Evolutionary conservation across 2,888 invertebrate genomes (phyloP).

Genomic region (Drosophila kokeensis): DNA sequence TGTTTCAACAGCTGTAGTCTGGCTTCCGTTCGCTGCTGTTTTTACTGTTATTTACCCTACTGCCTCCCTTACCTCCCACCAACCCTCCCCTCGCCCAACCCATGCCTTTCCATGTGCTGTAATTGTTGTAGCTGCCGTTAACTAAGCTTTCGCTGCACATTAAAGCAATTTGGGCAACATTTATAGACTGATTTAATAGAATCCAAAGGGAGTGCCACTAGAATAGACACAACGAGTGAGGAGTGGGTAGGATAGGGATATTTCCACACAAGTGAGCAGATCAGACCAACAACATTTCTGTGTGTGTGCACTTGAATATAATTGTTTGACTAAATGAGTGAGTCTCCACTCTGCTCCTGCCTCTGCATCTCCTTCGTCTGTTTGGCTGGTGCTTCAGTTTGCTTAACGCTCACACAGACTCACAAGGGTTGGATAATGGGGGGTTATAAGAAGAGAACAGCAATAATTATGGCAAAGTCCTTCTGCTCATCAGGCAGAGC

Average conservation of each 20-base stretch:
- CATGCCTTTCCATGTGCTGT: slow-evolving; percentile 5
- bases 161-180: slow-evolving; percentile 82
- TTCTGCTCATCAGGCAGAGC: slow-evolving; percentile 13
- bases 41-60: slow-evolving; percentile 61
- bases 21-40: slow-evolving; percentile 65
- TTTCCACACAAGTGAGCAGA: slow-evolving; percentile 76
- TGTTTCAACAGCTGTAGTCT: slow-evolving; percentile 82
- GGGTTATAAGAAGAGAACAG: slow-evolving; percentile 41
- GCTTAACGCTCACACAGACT: slow-evolving; percentile 41
- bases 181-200: slow-evolving; percentile 84
- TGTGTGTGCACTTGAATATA: slow-evolving; percentile 74
- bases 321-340: slow-evolving; percentile 80
- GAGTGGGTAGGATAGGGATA: slow-evolving; percentile 43
- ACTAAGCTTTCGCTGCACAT: slow-evolving; percentile 79
- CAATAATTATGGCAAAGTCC: slow-evolving; percentile 74
- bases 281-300: slow-evolving; percentile 39
- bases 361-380: background rate
- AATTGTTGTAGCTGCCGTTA: slow-evolving; percentile 55
- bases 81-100: background rate
- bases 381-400: slow-evolving; percentile 34
- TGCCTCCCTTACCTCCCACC: background rate
- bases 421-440: slow-evolving; percentile 1
- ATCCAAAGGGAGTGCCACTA: slow-evolving; percentile 41
- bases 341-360: slow-evolving; percentile 12
- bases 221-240: background rate